Conservation (phyloP, 2,797 vertebrate species). For the Halcyon smyrnensis region DNA sequence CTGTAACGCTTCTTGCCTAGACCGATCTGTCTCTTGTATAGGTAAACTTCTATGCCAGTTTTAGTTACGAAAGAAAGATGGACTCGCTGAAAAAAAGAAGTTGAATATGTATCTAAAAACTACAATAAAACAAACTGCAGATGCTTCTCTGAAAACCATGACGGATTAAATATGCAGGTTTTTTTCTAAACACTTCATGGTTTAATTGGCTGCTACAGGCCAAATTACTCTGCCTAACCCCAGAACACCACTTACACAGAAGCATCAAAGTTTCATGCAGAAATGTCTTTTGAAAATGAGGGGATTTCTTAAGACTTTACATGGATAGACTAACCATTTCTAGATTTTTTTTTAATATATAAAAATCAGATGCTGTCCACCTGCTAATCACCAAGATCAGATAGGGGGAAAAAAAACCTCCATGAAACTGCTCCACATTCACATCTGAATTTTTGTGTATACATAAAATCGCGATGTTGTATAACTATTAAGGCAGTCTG, state of each 20-base stretch:
- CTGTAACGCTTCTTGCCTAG: neutral
- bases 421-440: neutral
- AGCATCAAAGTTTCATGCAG: neutral
- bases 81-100: neutral
- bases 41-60: neutral
- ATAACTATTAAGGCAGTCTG: neutral
- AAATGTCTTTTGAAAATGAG: neutral
- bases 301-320: neutral
- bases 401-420: neutral
- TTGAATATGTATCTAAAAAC: neutral
- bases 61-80: neutral
- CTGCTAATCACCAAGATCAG: neutral
- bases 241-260: neutral
- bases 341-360: neutral
- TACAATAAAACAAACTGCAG: neutral
- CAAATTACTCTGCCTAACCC: neutral
- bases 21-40: neutral
- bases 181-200: neutral
- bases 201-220: conserved; percentile 21
- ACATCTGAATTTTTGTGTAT: neutral
- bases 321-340: conserved; percentile 30
- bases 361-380: conserved; percentile 24
- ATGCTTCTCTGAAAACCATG: neutral
- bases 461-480: neutral
- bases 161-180: neutral